phyloP scores from a whole-genome alignment of 2,888 invertebrate genomes.

The Periphyllus acericola region DNA sequence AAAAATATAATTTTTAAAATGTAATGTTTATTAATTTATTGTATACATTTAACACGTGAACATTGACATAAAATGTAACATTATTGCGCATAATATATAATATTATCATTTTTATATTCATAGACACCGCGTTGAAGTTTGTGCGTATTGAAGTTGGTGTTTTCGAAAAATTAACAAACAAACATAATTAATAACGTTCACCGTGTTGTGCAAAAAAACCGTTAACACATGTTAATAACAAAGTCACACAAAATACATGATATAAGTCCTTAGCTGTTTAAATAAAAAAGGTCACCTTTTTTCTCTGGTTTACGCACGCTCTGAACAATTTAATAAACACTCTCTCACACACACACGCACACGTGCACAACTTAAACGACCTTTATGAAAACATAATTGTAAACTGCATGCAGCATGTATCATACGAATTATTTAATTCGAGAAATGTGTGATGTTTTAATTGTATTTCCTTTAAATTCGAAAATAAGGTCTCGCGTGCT shows the following conservation, averaged over 20 bases:
- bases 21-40: neutral
- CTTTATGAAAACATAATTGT: slow-evolving; percentile 1
- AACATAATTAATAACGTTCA: slow-evolving; percentile 12
- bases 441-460: slow-evolving; percentile 34
- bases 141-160: neutral
- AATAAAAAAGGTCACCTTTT: slow-evolving; percentile 47
- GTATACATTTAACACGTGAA: neutral
- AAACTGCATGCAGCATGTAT: neutral
- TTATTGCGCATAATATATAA: too few species aligned
- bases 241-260: slow-evolving; percentile 1
- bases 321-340: slow-evolving; percentile 37
- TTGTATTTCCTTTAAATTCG: neutral
- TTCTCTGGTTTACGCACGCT: neutral
- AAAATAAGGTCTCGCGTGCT: neutral
- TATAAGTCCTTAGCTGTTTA: slow-evolving; percentile 20
- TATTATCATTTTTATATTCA: too few species aligned
- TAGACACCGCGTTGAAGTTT: neutral
- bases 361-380: neutral
- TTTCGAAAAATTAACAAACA: slow-evolving; percentile 22
- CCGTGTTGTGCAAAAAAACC: neutral
- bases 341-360: neutral
- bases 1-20: too few species aligned
- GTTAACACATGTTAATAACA: neutral
- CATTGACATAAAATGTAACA: neutral
- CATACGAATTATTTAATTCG: slow-evolving; percentile 23